These are phyloP conservation scores for Nymphicus hollandicus DNA, from an alignment of 2,113 vertebrate species.

Conservation along the genomic window DNA sequence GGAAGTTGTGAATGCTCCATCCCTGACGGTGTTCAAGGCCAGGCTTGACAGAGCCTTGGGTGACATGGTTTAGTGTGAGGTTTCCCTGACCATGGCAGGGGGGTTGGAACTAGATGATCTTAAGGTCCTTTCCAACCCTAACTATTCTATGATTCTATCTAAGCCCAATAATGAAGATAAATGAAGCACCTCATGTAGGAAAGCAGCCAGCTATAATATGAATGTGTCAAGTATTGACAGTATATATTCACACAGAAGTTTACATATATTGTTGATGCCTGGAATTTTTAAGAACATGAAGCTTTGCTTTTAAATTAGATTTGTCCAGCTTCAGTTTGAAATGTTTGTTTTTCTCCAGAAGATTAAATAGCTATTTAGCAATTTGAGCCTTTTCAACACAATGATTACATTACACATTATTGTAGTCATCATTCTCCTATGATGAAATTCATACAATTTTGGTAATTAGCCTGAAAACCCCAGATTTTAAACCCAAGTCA, in stretches of 20 bases:
- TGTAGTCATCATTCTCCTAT: neutral
- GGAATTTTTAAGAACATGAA: neutral
- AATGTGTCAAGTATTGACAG: neutral
- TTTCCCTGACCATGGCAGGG: no score
- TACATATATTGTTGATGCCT: neutral
- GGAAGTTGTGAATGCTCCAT: no score
- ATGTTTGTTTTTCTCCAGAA: neutral
- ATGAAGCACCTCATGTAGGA: neutral
- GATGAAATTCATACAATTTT: neutral
- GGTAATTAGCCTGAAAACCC: neutral
- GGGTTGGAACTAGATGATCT: no score
- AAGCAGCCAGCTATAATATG: neutral
- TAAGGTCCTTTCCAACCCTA: no score
- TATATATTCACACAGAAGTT: fast-evolving
- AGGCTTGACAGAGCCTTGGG: no score
- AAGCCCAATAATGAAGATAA: neutral
- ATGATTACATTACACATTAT: neutral
- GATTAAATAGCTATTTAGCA: neutral
- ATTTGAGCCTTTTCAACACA: neutral
- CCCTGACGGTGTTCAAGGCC: no score
- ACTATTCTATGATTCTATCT: neutral
- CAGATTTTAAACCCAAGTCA: neutral
- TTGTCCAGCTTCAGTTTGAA: neutral
- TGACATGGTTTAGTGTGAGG: no score
- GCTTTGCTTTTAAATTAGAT: neutral